Evolutionary conservation across 2,888 invertebrate species (phyloP).

Genomic region (Hoplodrina ambigua): DNA sequence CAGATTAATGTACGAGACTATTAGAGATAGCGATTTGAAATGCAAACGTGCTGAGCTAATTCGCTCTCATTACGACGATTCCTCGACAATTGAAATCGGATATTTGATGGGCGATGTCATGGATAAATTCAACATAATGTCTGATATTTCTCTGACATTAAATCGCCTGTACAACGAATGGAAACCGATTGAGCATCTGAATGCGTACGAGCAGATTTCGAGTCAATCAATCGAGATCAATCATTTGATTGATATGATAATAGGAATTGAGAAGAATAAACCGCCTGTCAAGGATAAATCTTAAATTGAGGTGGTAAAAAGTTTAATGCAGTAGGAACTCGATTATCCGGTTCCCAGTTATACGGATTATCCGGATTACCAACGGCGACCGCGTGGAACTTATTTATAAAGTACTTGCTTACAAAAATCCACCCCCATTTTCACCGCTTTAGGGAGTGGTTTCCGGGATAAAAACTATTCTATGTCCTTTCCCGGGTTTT

Average conservation of each 20-base stretch:
- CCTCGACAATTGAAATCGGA: conserved; percentile 74
- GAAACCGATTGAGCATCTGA: conserved; percentile 84
- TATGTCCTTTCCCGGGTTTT: no score
- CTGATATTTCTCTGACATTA: conserved; percentile 74
- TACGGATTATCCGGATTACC: no score
- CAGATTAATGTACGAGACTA: conserved; percentile 81
- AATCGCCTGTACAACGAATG: conserved; percentile 72
- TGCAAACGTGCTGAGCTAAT: conserved; percentile 78
- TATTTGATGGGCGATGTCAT: conserved; percentile 78
- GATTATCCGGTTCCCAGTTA: no score
- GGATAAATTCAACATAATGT: conserved; percentile 76
- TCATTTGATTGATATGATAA: conserved; percentile 75
- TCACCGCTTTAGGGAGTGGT: no score
- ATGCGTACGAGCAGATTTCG: conserved; percentile 82
- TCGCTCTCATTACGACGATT: conserved; percentile 72
- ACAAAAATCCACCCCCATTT: no score
- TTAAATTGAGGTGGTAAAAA: no score
- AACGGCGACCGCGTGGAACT: no score
- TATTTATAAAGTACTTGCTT: no score
- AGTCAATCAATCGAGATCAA: conserved; percentile 79
- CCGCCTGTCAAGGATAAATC: not conserved
- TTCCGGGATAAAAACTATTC: no score
- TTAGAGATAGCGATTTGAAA: conserved; percentile 79
- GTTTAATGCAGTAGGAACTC: no score
- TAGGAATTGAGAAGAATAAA: conserved; percentile 54